A percentile compares a stretch with the other conserved stretches of the same genome.
These are phyloP conservation scores for Ctenosaura bakeri DNA, from an alignment of 2,797 vertebrate genomes.

Conservation along the genomic window DNA sequence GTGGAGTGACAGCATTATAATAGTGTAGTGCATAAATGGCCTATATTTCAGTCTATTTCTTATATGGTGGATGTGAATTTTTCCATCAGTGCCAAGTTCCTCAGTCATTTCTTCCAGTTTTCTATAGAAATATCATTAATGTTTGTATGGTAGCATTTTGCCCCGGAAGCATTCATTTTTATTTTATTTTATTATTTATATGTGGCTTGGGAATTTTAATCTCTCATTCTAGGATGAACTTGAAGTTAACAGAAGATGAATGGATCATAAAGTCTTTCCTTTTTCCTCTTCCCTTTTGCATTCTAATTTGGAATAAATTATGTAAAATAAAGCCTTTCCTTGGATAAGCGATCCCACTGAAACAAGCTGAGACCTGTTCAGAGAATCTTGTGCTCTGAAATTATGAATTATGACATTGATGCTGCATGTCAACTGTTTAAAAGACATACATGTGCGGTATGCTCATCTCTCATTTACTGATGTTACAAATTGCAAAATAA, in stretches of 20 bases:
- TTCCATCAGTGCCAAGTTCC: no score
- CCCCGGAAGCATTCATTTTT: rapidly evolving
- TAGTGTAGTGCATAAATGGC: no score
- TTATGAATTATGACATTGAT: slow-evolving; percentile 27
- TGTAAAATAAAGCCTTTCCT: slow-evolving; percentile 15
- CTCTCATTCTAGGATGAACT: not conserved
- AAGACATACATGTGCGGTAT: slow-evolving; percentile 56
- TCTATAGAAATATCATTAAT: no score
- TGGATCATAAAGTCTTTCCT: not conserved
- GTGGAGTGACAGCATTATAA: no score
- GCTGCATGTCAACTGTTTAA: slow-evolving; percentile 46
- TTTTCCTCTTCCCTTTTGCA: not conserved
- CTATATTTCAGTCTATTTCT: no score
- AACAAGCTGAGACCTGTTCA: slow-evolving; percentile 54
- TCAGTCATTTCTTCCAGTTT: no score
- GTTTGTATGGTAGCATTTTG: rapidly evolving
- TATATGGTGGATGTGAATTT: no score
- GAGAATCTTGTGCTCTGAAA: slow-evolving; percentile 47
- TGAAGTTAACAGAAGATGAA: slow-evolving; percentile 52
- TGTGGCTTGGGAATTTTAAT: not conserved
- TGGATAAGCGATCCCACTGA: slow-evolving; percentile 43
- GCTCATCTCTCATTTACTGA: not conserved
- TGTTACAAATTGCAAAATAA: slow-evolving; percentile 44
- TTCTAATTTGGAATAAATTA: slow-evolving; percentile 6
- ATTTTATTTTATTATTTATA: no score